Evolutionary conservation across 2,888 invertebrate species (phyloP), one percentile per base, ranked within the genome.

Genomic region (Anarsia innoxiella): DNA sequence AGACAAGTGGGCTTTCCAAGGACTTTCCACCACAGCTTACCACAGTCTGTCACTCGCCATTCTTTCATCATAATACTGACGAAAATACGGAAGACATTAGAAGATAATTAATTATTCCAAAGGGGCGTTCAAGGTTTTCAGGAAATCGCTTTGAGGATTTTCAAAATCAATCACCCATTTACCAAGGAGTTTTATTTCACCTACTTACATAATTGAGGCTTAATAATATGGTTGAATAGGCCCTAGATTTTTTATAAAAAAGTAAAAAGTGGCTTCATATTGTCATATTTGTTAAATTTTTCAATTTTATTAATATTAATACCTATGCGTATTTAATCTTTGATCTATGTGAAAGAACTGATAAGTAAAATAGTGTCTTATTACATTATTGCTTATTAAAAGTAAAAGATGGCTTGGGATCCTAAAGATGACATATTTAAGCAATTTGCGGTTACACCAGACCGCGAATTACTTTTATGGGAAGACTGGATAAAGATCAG

Each of bases 401-500:
- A 25, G n/a, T 25, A 25, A 25, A 25, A 19, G 19, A 33, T 33
- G 35, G 12, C 27, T 10, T 36, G 25, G 27, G 12, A 37, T 23
- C 37, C 31, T 10, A 37, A 15, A 9, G 31, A 31, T 40, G 37
- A 46, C 6, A 44, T 46, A 14, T 47, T 44, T 26, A 48, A 39
- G 12, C 43, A 49, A 33, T 56, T 56, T 40, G 39, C 47, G 0
- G 32, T 51, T 13, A 53, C 60, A 31, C 72, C 76, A 0, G 79
- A 77, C 40, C 50, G 49, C 13, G 76, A 77, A 44, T 48, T 84
- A 25, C 42, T 71, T 2, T 41, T 66, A 11, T 83, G 84, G 84
- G 76, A 80, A 43, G 69, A 73, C 58, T 83, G 83, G 82, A 60
- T 77, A 42, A 52, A 60, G 47, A 73, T 78, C 29, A 61, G 84